Evolutionary conservation across 1,140 invertebrate genomes (phyloP), one percentile per base, ranked within the genome.

Genomic region (Drosophila yakuba): DNA sequence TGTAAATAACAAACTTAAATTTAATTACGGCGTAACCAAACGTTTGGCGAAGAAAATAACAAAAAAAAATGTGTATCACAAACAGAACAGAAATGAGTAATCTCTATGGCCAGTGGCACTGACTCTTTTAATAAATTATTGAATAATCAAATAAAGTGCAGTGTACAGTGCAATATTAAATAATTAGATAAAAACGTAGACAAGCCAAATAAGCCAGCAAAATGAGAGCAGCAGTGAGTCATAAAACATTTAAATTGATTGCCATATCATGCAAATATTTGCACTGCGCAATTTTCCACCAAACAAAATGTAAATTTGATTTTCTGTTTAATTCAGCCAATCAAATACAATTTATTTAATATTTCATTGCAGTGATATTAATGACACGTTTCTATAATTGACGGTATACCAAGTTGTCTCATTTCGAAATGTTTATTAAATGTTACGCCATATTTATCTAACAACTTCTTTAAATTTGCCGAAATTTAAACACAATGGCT

Each of bases 221-320:
- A 54, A 60, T 45, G 35, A 45, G 38, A 38, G 44, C 58, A 63
- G 58, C 45, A 68, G 63, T 47, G 58, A 58, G 50, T 61, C 78
- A 67, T 84, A 74, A 86, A 86, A 78, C 77, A 76, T 82, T 75
- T 58, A 82, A 88, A 76, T 82, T 82, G 74, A 79, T 85, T 86
- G 69, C 47, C 71, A 88, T 76, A 76, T 79, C 71, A 79, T 77
- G 83, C 79, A 83, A 83, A 86, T 88, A 80, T 88, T 88, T 88
- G 48, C 52, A 35, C 52, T 62, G 35, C 55, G 61, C 51, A 57
- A 47, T 72, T 74, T 74, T 60, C 45, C 66, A 41, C 56, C 43
- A 41, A 66, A 32, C 68, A 58, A 67, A 64, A 50, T 72, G 62
- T 38, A 48, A 84, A 72, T 50, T 54, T 39, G 15, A 54, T 75